These are phyloP conservation scores for Paguma larvata DNA, from an alignment of 2,797 vertebrate genomes.

Conservation along the genomic window DNA sequence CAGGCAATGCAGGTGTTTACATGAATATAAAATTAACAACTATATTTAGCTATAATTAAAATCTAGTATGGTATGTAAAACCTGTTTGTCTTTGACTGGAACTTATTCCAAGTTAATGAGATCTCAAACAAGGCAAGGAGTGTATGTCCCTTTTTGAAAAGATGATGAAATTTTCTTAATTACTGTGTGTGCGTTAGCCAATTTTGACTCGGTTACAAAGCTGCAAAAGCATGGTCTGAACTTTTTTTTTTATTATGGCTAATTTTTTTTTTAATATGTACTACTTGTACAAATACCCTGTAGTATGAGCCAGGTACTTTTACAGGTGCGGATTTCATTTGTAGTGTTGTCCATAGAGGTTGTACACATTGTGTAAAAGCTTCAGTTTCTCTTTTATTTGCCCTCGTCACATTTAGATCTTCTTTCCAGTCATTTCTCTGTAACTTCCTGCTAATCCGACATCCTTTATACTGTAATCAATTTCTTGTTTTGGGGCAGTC, in stretches of 20 bases:
- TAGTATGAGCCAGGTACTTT: background rate
- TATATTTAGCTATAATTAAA: slow-evolving; percentile 73
- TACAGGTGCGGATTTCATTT: background rate
- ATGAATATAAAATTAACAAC: slow-evolving; percentile 70
- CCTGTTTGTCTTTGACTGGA: slow-evolving; percentile 62
- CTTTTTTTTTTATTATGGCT: background rate
- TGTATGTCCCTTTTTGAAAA: slow-evolving; percentile 12
- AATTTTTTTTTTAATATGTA: slow-evolving; percentile 32
- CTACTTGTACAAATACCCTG: background rate
- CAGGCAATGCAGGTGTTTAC: slow-evolving; percentile 69
- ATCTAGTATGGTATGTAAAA: slow-evolving; percentile 62
- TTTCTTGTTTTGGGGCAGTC: background rate
- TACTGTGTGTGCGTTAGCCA: background rate
- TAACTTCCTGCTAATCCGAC: background rate
- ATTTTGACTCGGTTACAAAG: slow-evolving; percentile 31
- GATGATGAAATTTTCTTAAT: slow-evolving; percentile 33
- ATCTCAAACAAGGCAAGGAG: slow-evolving; percentile 45
- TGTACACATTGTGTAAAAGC: background rate
- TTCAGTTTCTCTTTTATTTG: background rate
- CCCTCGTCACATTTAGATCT: background rate
- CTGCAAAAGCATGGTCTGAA: background rate
- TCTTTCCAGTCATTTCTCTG: background rate
- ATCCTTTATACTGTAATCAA: background rate
- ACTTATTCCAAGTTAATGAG: slow-evolving; percentile 69
- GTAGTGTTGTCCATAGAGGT: background rate